phyloP scores from a whole-genome alignment of 1,140 invertebrate species.

The Metaphire vulgaris region DNA sequence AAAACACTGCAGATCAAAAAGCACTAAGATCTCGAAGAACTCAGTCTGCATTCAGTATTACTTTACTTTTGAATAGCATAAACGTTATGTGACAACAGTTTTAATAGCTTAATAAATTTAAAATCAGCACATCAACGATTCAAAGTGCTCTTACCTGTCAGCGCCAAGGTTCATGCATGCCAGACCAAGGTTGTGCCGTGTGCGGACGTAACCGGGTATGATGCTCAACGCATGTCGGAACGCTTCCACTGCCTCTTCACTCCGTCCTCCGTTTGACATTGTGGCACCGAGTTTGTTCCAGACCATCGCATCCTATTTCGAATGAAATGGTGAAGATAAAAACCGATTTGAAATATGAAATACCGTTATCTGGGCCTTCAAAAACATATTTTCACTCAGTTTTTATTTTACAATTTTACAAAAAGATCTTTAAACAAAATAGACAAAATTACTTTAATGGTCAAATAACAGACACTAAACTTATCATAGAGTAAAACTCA shows the following conservation, averaged over 20 bases:
- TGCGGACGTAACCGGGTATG: constrained; percentile 90
- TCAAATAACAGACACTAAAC: no score
- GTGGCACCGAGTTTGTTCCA: constrained; percentile 98
- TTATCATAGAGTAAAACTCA: no score
- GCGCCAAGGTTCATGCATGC: constrained; percentile 93
- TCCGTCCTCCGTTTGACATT: constrained; percentile 85
- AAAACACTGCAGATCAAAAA: no score
- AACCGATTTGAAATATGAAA: no score
- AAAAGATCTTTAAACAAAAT: no score
- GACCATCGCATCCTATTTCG: constrained; percentile 77
- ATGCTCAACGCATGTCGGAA: constrained; percentile 85
- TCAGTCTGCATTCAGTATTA: not conserved
- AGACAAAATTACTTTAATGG: no score
- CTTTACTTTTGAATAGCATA: not conserved
- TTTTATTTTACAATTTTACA: no score
- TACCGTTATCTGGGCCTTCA: no score
- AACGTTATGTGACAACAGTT: constrained; percentile 5
- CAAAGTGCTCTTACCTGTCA: constrained; percentile 63
- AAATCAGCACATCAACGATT: constrained; percentile 1
- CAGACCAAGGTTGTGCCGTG: constrained; percentile 94
- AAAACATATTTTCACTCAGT: no score
- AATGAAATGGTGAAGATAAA: no score
- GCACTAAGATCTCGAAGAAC: not conserved
- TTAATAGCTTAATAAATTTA: not conserved
- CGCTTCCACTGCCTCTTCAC: constrained; percentile 93